Percentiles rank a stretch among this genome's conserved stretches.
These are phyloP conservation scores for Rhinolophus sinicus DNA, from an alignment of 2,113 vertebrate genomes.

Conservation along the genomic window DNA sequence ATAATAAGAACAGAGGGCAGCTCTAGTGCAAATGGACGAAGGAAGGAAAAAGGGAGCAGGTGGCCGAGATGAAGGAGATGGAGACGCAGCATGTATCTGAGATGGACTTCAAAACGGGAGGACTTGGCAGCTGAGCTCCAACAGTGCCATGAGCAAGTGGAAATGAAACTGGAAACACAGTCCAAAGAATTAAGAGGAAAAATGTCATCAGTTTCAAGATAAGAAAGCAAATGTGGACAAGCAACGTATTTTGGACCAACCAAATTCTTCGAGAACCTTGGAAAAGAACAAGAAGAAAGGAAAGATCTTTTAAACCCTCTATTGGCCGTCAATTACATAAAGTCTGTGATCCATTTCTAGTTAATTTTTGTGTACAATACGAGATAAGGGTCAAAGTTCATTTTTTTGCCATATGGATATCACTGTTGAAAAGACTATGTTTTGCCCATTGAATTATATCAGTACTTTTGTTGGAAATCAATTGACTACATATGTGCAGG, in stretches of 20 bases:
- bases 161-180: conserved; percentile 94
- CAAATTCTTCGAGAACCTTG: conserved; percentile 93
- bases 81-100: conserved; percentile 95
- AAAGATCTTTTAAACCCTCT: conserved; percentile 91
- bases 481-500: neutral
- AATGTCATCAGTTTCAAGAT: conserved; percentile 90
- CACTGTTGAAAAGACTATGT: neutral
- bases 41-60: conserved; percentile 89
- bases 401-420: neutral
- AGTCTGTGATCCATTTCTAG: neutral
- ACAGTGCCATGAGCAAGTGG: conserved; percentile 93
- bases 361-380: neutral
- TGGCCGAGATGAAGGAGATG: conserved; percentile 95
- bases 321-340: conserved; percentile 85
- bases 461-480: neutral
- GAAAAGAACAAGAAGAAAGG: conserved; percentile 98
- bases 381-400: neutral
- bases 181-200: conserved; percentile 91
- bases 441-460: neutral
- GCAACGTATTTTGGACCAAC: conserved; percentile 93
- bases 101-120: conserved; percentile 93
- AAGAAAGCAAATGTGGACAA: conserved; percentile 91
- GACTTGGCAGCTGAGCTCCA: conserved; percentile 95
- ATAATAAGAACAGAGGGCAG: conserved; percentile 95
- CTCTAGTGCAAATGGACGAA: conserved; percentile 93